Evolutionary conservation across 2,888 invertebrate species (phyloP), one percentile per base, ranked within the genome.

Genomic region (Cryptocephalus primarius): DNA sequence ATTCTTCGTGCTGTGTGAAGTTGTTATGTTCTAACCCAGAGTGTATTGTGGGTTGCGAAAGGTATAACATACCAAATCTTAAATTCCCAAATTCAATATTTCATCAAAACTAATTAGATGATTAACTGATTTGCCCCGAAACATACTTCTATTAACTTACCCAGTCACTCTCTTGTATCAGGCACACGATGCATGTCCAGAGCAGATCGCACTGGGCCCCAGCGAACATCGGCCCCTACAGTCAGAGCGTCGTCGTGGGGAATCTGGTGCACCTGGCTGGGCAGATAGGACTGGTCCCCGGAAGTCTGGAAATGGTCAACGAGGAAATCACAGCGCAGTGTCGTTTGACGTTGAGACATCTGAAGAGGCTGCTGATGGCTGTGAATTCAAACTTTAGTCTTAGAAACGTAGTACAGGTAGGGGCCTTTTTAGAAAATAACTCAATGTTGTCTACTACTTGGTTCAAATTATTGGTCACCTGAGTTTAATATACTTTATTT

Each of bases 151-250:
- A 2, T 22, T 6, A 4, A 4, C 22, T 22, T 6, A 22, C 22
- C 22, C 22, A 22, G 22, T 22, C 22, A 22, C 22, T 22, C 6
- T 22, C 22, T 22, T 22, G 22, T 22, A 22, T 45, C 57, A 78
- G 87, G 49, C 76, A 83, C 52, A 88, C 88, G 8, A 88, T 94
- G 87, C 94, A 95, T 67, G 93, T 95, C 38, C 94, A 94, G 71
- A 87, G 93, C 51, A 82, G 94, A 59, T 94, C 93, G 32, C 93
- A 95, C 68, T 95, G 95, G 95, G 93, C 94, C n/a, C 94, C 95
- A 1, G 93, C 94, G 49, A 94, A 92, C 67, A 94, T 95, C 59
- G 95, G 94, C 40, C 94, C 95, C 8, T 95, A 95, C 67, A 94
- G 94, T 66, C 95, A 95, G 73, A 88, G 89, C 2, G 80, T 88